A percentile compares a stretch with the other conserved stretches of the same genome.
Evolutionary conservation across 2,888 invertebrate species (phyloP).

Genomic region (Drosophila meridionalis): DNA sequence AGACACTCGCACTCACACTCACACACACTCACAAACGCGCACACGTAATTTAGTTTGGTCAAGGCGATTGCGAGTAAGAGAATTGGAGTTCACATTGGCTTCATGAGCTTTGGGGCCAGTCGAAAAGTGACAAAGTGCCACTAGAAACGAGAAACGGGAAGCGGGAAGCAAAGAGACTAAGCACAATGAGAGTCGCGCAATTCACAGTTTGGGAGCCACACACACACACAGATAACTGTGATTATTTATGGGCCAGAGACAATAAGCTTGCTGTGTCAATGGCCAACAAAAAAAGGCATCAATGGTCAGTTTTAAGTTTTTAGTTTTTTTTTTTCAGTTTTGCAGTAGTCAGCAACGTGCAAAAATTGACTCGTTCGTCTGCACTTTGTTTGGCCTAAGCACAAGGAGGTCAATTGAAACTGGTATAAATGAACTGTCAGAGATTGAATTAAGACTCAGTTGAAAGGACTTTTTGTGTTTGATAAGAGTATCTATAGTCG

Average conservation of each 20-base stretch:
- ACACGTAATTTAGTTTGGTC: constrained; percentile 57
- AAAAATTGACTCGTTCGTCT: constrained; percentile 29
- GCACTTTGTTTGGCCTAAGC: constrained; percentile 38
- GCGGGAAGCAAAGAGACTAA: constrained; percentile 9
- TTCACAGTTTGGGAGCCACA: constrained; percentile 14
- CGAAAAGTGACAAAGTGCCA: constrained; percentile 68
- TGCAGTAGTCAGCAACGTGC: constrained; percentile 50
- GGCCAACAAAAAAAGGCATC: constrained; percentile 60
- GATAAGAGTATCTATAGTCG: background rate
- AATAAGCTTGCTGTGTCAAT: constrained; percentile 69
- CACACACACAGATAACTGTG: constrained; percentile 21
- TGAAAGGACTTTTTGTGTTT: background rate
- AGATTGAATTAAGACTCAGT: background rate
- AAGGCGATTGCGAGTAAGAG: constrained; percentile 56
- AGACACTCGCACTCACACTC: constrained; percentile 11
- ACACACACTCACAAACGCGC: background rate
- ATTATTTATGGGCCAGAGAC: constrained; percentile 72
- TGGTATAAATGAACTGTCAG: background rate
- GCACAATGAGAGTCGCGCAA: constrained; percentile 43
- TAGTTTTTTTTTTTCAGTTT: background rate
- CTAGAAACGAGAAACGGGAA: constrained; percentile 46
- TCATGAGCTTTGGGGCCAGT: constrained; percentile 12
- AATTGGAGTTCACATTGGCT: constrained; percentile 13
- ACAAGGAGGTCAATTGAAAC: background rate
- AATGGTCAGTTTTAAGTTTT: constrained; percentile 40